phyloP scores from a whole-genome alignment of 2,797 vertebrate species.

The Aythya fuligula region DNA sequence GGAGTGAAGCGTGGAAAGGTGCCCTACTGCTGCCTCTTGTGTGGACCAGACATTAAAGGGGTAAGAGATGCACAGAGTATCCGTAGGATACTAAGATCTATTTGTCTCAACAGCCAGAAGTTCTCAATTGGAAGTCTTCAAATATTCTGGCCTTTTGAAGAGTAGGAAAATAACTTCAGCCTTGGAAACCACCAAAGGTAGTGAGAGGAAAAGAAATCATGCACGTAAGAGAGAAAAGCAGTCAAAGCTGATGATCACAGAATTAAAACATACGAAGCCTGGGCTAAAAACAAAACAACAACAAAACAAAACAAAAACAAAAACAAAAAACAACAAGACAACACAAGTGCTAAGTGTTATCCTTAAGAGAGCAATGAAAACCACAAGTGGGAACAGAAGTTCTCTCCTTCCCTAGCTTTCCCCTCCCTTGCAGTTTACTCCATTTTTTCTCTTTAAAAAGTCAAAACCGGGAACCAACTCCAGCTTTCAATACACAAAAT shows the following conservation, averaged over 20 bases:
- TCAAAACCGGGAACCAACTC: neutral
- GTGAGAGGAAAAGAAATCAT: neutral
- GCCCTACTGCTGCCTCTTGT: neutral
- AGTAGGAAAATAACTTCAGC: neutral
- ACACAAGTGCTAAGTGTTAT: neutral
- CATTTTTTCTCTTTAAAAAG: neutral
- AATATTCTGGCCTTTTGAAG: neutral
- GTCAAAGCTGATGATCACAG: neutral
- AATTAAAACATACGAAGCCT: neutral
- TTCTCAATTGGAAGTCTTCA: neutral
- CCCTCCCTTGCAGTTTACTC: neutral
- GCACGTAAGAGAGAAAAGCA: neutral
- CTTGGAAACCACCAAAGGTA: constrained; percentile 2
- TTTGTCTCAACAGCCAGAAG: neutral
- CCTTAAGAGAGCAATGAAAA: neutral
- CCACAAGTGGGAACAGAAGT: neutral
- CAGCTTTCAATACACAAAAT: neutral
- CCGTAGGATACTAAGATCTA: fast-evolving
- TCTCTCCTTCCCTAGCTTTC: neutral
- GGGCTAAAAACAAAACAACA: neutral
- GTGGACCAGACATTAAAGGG: neutral
- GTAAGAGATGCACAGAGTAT: neutral
- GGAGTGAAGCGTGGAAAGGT: neutral
- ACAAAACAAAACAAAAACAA: neutral
- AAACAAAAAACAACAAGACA: neutral